Conservation (phyloP, 2,797 vertebrate genomes). For the Gadopsis marmoratus region DNA sequence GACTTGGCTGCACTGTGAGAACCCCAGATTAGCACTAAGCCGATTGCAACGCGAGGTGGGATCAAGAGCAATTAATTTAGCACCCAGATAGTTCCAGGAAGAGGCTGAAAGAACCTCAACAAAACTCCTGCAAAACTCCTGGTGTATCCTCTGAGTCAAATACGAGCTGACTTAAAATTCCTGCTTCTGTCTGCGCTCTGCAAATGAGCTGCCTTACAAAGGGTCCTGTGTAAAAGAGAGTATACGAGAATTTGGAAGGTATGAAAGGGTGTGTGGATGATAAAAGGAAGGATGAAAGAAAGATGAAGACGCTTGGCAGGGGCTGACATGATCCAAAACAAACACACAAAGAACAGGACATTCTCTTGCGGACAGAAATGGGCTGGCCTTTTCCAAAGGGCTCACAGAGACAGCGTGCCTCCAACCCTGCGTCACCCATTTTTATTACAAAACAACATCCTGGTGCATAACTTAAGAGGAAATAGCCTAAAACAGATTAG, state of each 20-base stretch:
- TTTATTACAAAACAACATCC: conserved; percentile 66
- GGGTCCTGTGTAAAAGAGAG: conserved; percentile 19
- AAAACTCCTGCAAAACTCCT: conserved; percentile 54
- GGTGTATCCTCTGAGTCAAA: conserved; percentile 42
- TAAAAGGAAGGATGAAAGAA: conserved; percentile 66
- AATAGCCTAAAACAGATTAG: conserved; percentile 9
- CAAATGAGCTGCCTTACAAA: conserved; percentile 43
- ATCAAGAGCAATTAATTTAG: conserved; percentile 84
- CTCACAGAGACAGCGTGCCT: conserved; percentile 63
- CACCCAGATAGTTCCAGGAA: conserved; percentile 79
- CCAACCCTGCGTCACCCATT: conserved; percentile 56
- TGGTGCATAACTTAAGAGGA: conserved; percentile 34
- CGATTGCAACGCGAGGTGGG: conserved; percentile 77
- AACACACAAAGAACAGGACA: conserved; percentile 83
- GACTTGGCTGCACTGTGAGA: conserved; percentile 74
- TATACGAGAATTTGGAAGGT: conserved; percentile 52
- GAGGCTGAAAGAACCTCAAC: conserved; percentile 58
- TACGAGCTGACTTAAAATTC: conserved; percentile 58
- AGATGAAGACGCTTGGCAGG: conserved; percentile 73
- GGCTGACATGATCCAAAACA: conserved; percentile 80
- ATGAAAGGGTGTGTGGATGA: conserved; percentile 55
- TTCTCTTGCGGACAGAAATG: conserved; percentile 76
- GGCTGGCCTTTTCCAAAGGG: conserved; percentile 67
- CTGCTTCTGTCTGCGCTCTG: conserved; percentile 26
- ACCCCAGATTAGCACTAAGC: conserved; percentile 82